phyloP scores from a whole-genome alignment of 2,888 invertebrate species.

The Hirtodrosophila histrioides region DNA sequence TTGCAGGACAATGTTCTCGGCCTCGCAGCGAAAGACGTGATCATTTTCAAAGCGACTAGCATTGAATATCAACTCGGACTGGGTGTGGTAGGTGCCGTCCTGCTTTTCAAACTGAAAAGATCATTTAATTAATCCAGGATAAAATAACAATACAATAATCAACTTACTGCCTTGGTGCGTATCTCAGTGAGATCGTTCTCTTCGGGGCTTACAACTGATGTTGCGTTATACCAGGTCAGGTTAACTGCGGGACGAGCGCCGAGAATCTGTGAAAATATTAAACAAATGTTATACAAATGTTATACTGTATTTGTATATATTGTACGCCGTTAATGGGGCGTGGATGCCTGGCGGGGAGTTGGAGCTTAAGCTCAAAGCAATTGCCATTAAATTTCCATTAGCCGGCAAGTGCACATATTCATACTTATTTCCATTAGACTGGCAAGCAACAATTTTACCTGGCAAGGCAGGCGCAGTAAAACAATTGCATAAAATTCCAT shows the following conservation, averaged over 20 bases:
- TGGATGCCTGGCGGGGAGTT: neutral
- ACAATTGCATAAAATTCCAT: constrained; percentile 71
- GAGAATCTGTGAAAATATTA: constrained; percentile 85
- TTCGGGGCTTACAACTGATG: constrained; percentile 83
- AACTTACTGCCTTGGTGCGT: constrained; percentile 85
- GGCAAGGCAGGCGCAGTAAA: constrained; percentile 36
- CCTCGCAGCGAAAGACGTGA: constrained; percentile 91
- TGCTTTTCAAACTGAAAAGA: constrained; percentile 85
- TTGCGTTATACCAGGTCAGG: constrained; percentile 93
- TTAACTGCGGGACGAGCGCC: constrained; percentile 93
- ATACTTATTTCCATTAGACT: constrained; percentile 22
- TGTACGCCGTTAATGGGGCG: constrained; percentile 17
- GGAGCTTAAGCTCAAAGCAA: constrained; percentile 27
- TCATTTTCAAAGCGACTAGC: constrained; percentile 93
- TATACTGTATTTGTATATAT: neutral
- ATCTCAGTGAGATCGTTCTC: constrained; percentile 81
- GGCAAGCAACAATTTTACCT: constrained; percentile 26
- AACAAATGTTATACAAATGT: constrained; percentile 6
- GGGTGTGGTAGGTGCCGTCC: constrained; percentile 92
- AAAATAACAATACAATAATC: no score
- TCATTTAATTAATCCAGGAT: neutral
- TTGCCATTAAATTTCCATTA: constrained; percentile 72
- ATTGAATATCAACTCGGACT: constrained; percentile 91
- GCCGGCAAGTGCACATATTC: constrained; percentile 43
- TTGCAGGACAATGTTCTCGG: constrained; percentile 91